These are phyloP conservation scores for Drosophila cyrtoloma DNA, from an alignment of 2,888 invertebrate species.

Conservation along the genomic window DNA sequence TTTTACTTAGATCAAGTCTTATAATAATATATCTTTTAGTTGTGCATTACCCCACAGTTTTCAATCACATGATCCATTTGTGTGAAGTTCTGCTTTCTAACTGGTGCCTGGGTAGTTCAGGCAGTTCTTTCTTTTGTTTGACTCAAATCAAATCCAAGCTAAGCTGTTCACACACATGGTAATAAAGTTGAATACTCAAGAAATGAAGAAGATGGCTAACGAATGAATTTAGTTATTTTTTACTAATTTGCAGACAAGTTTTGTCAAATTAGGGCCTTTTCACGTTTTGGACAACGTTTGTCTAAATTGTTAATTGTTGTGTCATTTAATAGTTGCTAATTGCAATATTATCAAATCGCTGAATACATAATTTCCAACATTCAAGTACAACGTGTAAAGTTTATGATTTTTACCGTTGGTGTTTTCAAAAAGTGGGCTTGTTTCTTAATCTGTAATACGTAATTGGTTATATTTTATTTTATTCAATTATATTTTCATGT, in stretches of 20 bases:
- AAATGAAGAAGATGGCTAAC: conserved; percentile 22
- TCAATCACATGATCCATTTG: conserved; percentile 45
- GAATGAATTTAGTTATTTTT: conserved; percentile 37
- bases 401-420: conserved; percentile 24
- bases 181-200: conserved; percentile 12
- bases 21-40: not conserved
- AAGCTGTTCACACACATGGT: not conserved
- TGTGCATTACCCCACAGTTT: not conserved
- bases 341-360: conserved; percentile 19
- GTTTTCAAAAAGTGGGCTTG: conserved; percentile 66
- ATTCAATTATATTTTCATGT: conserved; percentile 20
- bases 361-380: conserved; percentile 20
- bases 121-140: conserved; percentile 45
- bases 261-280: conserved; percentile 56
- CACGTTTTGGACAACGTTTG: conserved; percentile 40
- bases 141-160: not conserved
- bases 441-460: conserved; percentile 37
- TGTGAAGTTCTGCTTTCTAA: conserved; percentile 18
- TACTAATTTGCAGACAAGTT: conserved; percentile 74
- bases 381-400: not conserved
- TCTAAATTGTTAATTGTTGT: conserved; percentile 45
- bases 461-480: conserved; percentile 35
- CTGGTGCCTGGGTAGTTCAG: conserved; percentile 9
- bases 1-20: not conserved
- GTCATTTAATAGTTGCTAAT: conserved; percentile 52